Evolutionary conservation across 2,797 vertebrate genomes (phyloP).

Genomic region (Ptychobarbus kaznakovi): DNA sequence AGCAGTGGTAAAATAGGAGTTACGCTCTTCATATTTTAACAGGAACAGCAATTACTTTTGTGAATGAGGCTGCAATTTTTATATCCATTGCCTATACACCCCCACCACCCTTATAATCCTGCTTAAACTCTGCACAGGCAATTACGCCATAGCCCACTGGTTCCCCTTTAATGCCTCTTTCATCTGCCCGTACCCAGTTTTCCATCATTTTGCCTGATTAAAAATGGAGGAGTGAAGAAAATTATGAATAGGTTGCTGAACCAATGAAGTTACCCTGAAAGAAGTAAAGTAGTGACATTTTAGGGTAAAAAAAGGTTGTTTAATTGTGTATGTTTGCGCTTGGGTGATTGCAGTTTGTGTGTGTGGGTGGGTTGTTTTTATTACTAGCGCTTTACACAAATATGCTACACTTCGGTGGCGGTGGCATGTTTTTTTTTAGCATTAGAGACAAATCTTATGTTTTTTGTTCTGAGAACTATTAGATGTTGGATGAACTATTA

Average conservation of each 20-base stretch:
- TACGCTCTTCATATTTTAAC: conserved; percentile 53
- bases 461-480: not conserved
- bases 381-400: conserved; percentile 1
- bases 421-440: not conserved
- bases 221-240: conserved; percentile 64
- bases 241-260: conserved; percentile 62
- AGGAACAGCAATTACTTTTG: conserved; percentile 64
- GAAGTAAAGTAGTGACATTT: conserved; percentile 40
- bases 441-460: not conserved
- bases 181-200: conserved; percentile 52
- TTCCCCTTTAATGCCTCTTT: conserved; percentile 60
- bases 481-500: not conserved
- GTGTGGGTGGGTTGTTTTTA: not conserved
- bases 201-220: conserved; percentile 63
- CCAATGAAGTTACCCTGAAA: conserved; percentile 50
- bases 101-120: conserved; percentile 62
- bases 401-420: not conserved
- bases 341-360: not conserved
- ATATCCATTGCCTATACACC: conserved; percentile 59
- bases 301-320: not conserved
- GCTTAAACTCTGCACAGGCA: conserved; percentile 60
- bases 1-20: conserved; percentile 47
- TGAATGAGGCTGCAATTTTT: conserved; percentile 62
- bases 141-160: conserved; percentile 56
- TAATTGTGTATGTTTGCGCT: conserved; percentile 26